phyloP scores from a whole-genome alignment of 2,797 vertebrate genomes.

The Agapornis canus region DNA sequence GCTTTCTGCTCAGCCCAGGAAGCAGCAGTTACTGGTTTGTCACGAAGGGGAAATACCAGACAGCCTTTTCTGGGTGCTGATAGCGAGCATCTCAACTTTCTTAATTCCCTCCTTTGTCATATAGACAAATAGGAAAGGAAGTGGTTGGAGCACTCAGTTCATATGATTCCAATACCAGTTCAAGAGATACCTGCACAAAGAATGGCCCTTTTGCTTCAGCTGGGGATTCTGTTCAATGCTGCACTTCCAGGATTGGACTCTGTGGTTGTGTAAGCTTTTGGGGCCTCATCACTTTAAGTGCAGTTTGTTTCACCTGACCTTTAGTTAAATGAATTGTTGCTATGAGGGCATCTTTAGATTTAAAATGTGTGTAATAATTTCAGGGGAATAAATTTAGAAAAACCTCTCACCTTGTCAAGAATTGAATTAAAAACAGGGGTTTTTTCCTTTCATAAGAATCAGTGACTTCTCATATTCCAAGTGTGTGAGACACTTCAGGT shows the following conservation, averaged over 20 bases:
- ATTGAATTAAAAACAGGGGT: accelerated
- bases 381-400: background rate
- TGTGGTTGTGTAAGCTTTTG: background rate
- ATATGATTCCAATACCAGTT: background rate
- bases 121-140: background rate
- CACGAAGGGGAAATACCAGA: background rate
- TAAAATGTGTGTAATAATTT: accelerated
- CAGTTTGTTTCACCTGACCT: background rate
- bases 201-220: background rate
- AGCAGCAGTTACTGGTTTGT: background rate
- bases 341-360: background rate
- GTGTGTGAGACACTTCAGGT: background rate
- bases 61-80: background rate
- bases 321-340: background rate
- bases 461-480: background rate
- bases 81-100: background rate
- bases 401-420: background rate
- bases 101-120: background rate
- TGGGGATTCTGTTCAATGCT: background rate
- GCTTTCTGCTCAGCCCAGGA: background rate
- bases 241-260: background rate
- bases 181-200: background rate
- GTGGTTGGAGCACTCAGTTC: background rate
- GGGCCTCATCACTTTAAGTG: background rate
- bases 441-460: background rate